Evolutionary conservation across 2,113 vertebrate genomes (phyloP).

Genomic region (Procapra przewalskii): DNA sequence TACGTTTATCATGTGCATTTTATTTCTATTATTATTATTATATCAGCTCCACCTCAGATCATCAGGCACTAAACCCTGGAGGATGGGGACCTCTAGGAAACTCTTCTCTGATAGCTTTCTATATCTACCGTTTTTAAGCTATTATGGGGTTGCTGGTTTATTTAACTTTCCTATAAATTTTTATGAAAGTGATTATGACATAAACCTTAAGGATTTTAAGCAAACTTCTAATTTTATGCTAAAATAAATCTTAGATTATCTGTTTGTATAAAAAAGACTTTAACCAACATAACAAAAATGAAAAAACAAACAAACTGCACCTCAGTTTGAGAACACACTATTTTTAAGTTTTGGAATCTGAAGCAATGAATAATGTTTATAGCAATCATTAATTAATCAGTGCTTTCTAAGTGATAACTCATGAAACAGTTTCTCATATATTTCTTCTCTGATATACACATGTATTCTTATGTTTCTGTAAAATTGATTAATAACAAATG

Average conservation of each 20-base stretch:
- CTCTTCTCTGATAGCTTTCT: background rate
- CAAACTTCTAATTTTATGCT: background rate
- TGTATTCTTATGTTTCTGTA: background rate
- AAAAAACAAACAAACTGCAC: background rate
- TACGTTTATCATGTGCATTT: background rate
- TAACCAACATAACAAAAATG: background rate
- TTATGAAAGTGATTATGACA: background rate
- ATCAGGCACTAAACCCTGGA: background rate
- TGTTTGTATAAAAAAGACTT: background rate
- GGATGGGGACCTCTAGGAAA: background rate
- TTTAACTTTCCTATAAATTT: background rate
- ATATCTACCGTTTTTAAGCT: background rate
- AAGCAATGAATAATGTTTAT: background rate
- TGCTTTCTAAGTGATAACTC: background rate
- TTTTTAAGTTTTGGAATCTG: background rate
- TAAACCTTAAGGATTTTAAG: background rate
- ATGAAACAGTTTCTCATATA: background rate
- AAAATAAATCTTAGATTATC: background rate
- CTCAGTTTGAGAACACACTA: background rate
- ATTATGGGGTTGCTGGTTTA: background rate
- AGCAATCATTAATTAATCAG: background rate
- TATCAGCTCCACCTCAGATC: background rate
- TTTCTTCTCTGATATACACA: background rate
- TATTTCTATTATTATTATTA: background rate
- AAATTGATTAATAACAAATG: conserved; percentile 22